These are phyloP conservation scores for Pterobdella sp. DNA, from an alignment of 2,888 invertebrate genomes.

Conservation along the genomic window DNA sequence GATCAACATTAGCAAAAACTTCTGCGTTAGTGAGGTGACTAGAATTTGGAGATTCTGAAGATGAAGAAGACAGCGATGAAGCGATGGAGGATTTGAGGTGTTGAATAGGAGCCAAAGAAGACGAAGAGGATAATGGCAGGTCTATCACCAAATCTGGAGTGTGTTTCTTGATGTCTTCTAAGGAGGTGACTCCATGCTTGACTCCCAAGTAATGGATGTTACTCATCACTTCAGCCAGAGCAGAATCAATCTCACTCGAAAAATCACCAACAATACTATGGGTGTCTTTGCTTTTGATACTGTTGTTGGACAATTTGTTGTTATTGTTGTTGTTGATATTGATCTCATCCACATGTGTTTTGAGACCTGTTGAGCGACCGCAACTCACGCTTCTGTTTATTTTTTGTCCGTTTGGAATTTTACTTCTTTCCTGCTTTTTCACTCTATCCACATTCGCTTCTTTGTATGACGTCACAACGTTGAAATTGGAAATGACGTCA, in stretches of 20 bases:
- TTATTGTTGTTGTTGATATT: not conserved
- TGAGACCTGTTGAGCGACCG: not conserved
- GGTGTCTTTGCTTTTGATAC: not conserved
- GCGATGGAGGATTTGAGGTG: not conserved
- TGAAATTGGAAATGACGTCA: not conserved
- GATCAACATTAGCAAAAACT: constrained; percentile 69
- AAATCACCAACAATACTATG: constrained; percentile 41
- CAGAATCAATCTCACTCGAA: constrained; percentile 47
- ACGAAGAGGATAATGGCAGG: constrained; percentile 40
- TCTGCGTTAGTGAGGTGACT: constrained; percentile 60
- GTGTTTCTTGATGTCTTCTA: constrained; percentile 33
- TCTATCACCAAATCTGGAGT: constrained; percentile 51
- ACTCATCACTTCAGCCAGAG: constrained; percentile 51
- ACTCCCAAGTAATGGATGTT: constrained; percentile 48
- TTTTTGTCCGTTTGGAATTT: not conserved
- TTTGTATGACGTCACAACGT: constrained; percentile 20
- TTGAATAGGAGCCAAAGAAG: not conserved
- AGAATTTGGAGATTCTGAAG: constrained; percentile 28
- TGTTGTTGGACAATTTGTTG: not conserved
- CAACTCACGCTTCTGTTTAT: constrained; percentile 2
- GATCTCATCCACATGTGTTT: not conserved
- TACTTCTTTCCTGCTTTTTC: not conserved
- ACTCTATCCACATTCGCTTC: not conserved
- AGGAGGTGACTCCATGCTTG: constrained; percentile 40
- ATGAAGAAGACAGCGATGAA: constrained; percentile 33